A percentile compares a stretch with the other conserved stretches of the same genome.
phyloP scores from a whole-genome alignment of 2,888 invertebrate genomes.

The Temnothorax rugatulus region DNA sequence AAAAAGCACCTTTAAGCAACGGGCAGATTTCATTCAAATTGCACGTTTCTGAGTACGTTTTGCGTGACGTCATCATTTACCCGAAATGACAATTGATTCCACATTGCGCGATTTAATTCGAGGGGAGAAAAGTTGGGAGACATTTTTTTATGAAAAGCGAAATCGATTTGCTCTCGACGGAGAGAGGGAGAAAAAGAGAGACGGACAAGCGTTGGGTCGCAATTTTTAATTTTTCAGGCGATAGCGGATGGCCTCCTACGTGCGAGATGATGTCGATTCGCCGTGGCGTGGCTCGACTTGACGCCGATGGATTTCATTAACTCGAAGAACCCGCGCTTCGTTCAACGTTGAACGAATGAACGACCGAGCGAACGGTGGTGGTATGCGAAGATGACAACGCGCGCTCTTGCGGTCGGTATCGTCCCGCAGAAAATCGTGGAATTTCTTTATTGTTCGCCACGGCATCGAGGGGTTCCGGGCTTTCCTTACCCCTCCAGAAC shows the following conservation, averaged over 20 bases:
- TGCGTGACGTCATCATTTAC: background rate
- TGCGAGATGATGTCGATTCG: slow-evolving; percentile 47
- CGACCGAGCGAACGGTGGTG: slow-evolving; percentile 53
- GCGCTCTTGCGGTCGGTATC: slow-evolving; percentile 39
- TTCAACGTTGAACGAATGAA: slow-evolving; percentile 39
- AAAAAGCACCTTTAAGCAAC: no score
- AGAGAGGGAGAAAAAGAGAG: background rate
- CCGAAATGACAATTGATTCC: background rate
- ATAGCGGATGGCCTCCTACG: slow-evolving; percentile 26
- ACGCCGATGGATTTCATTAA: slow-evolving; percentile 79
- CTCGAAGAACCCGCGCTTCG: slow-evolving; percentile 70
- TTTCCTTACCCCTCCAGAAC: slow-evolving; percentile 40
- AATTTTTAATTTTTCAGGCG: slow-evolving; percentile 44
- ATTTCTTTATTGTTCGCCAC: slow-evolving; percentile 75
- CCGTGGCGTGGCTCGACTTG: slow-evolving; percentile 34
- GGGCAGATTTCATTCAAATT: background rate
- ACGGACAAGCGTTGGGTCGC: slow-evolving; percentile 6
- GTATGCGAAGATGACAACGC: slow-evolving; percentile 63
- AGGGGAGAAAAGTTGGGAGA: background rate
- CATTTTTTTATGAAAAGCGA: background rate
- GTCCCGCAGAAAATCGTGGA: slow-evolving; percentile 65
- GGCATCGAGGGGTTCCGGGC: slow-evolving; percentile 35
- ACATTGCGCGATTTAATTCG: slow-evolving; percentile 7
- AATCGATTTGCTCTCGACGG: slow-evolving; percentile 15
- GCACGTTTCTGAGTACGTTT: background rate